Evolutionary conservation across 2,797 vertebrate genomes (phyloP), one percentile per base, ranked within the genome.

Genomic region (Rhynchonycteris naso): DNA sequence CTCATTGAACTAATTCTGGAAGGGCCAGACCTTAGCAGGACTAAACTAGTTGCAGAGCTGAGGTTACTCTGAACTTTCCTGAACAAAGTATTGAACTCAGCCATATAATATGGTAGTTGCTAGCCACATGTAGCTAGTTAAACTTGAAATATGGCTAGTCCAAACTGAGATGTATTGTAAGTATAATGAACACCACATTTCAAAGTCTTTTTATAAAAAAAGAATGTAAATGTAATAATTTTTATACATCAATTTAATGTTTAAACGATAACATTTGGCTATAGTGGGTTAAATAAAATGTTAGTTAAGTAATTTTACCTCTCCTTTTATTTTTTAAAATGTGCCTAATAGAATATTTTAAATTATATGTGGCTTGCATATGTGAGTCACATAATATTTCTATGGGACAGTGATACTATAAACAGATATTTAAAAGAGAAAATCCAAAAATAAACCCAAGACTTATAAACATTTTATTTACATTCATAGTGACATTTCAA

Each of bases 171-270:
- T 50, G 5, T 81, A 13, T 63, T 38, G 0, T 56, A 85, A 58
- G 21, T 13, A 91, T 61, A 56, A 85, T 47, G 12, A 4, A 52
- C 0, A 59, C 33, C 11, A 68, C 22, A 52, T 82, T 86, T 72
- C 10, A 24, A 85, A 69, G 52, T 58, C 75, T 71, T 54, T 54
- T 1, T 72, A 26, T 33, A 24, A 58, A 35, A 76, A 90, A 85
- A 68, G 4, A 93, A 81, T n/a, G 4, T 85, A 85, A 93, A 63
- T 91, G 10, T 65, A 85, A 85, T 84, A n/a, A 5, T 63, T 83
- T 75, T 81, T 92, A 56, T 56, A n/a, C 68, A 24, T 74, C 82
- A 61, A 66, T 74, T 82, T 89, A 52, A 78, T 66, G 15, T 90
- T 52, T 26, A 87, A 95, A 76, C 59, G 4, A 82, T 61, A 33